Conservation (phyloP, 2,888 invertebrate species). For the Syrista parreyssii region DNA sequence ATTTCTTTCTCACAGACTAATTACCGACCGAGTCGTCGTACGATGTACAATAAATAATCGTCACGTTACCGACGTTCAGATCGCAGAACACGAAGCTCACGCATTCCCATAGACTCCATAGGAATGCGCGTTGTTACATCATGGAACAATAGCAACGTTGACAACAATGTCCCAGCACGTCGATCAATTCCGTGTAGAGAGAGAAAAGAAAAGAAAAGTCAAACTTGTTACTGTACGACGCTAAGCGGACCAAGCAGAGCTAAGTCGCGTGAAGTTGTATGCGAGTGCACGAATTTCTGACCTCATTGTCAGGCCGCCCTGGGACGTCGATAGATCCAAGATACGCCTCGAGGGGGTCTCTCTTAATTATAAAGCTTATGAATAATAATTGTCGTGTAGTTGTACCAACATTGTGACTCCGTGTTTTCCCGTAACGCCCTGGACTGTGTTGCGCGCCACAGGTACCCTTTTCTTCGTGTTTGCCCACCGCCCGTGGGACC, state of each 20-base stretch:
- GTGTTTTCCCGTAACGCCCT: slow-evolving; percentile 65
- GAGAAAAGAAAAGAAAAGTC: slow-evolving; percentile 25
- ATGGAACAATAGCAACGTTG: not conserved
- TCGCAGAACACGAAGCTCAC: not conserved
- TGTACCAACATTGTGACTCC: slow-evolving; percentile 64
- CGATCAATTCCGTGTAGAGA: slow-evolving; percentile 15
- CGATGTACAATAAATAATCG: not conserved
- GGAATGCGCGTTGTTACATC: not conserved
- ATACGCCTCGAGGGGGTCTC: slow-evolving; percentile 35
- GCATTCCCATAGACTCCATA: not conserved
- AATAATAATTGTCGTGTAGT: slow-evolving; percentile 66
- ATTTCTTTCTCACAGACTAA: not conserved
- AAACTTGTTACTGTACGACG: slow-evolving; percentile 38
- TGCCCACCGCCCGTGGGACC: slow-evolving; percentile 48
- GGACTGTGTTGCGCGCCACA: slow-evolving; percentile 54
- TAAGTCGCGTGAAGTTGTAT: not conserved
- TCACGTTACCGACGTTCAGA: not conserved
- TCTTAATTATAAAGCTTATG: slow-evolving; percentile 65
- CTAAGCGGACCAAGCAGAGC: slow-evolving; percentile 5
- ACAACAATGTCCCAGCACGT: slow-evolving; percentile 36
- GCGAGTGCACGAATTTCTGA: not conserved
- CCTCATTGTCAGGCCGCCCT: slow-evolving; percentile 19
- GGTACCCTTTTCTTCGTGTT: slow-evolving; percentile 57
- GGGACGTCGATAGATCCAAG: slow-evolving; percentile 47
- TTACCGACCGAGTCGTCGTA: not conserved